Percentiles rank a stretch among this genome's conserved stretches.
Evolutionary conservation across 2,888 invertebrate genomes (phyloP).

Genomic region (Bombyx huttoni): DNA sequence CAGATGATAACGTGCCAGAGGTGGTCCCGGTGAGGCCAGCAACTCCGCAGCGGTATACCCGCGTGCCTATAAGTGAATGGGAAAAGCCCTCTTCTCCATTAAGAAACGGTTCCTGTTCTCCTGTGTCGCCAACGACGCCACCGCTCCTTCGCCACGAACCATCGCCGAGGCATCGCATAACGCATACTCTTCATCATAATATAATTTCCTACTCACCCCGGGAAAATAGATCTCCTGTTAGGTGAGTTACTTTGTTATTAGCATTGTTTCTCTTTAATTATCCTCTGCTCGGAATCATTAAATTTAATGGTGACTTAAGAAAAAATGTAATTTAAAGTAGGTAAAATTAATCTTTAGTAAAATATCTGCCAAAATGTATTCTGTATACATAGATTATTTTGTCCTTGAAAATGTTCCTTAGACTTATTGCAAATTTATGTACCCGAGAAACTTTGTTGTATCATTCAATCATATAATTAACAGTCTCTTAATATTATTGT

Average conservation of each 20-base stretch:
- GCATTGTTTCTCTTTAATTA: neutral
- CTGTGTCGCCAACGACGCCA: slow-evolving; percentile 73
- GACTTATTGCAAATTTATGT: too few relatives aligned
- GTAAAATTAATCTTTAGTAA: too few relatives aligned
- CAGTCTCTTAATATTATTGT: too few relatives aligned
- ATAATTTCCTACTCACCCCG: slow-evolving; percentile 58
- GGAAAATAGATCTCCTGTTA: slow-evolving; percentile 43
- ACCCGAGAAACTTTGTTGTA: too few relatives aligned
- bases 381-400: too few relatives aligned
- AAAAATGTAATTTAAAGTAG: too few relatives aligned
- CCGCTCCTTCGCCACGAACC: slow-evolving; percentile 41
- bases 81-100: slow-evolving; percentile 70
- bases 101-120: slow-evolving; percentile 71
- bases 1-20: slow-evolving; percentile 58
- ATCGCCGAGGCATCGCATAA: slow-evolving; percentile 31
- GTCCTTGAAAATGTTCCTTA: too few relatives aligned
- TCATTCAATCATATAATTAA: too few relatives aligned
- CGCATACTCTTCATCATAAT: slow-evolving; percentile 28
- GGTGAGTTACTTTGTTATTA: slow-evolving; percentile 24
- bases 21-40: slow-evolving; percentile 30
- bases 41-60: slow-evolving; percentile 47
- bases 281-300: neutral
- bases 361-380: too few relatives aligned
- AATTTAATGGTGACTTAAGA: neutral
- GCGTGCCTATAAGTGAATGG: slow-evolving; percentile 65